Conservation (phyloP, 2,888 invertebrate species). For the Phorcus lineatus region DNA sequence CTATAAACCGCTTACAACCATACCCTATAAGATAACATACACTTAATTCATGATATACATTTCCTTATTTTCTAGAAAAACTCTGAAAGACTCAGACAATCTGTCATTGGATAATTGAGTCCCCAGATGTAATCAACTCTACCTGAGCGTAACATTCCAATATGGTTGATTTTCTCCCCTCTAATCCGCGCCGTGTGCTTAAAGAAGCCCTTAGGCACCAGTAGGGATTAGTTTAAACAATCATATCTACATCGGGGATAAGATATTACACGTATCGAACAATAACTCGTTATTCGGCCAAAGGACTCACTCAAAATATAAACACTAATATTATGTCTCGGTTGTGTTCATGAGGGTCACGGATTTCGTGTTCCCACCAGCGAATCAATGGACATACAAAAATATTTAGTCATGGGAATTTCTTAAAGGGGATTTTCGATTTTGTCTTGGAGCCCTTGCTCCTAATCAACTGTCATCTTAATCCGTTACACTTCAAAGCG, state of each 20-base stretch:
- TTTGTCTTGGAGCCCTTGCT: not conserved
- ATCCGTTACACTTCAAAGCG: not conserved
- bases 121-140: not conserved
- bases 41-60: no score
- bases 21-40: no score
- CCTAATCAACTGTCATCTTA: not conserved
- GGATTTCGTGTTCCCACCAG: not conserved
- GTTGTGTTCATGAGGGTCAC: not conserved
- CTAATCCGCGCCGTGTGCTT: not conserved
- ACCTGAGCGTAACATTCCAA: not conserved
- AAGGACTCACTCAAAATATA: not conserved
- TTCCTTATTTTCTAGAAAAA: no score
- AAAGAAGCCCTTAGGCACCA: not conserved
- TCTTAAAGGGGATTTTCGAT: not conserved
- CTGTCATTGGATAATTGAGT: not conserved
- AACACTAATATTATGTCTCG: not conserved
- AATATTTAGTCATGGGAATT: not conserved
- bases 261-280: not conserved
- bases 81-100: not conserved
- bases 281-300: not conserved
- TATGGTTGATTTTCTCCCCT: not conserved
- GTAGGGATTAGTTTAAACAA: not conserved
- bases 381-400: not conserved
- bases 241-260: slow-evolving; percentile 6
- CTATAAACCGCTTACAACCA: no score